Conservation (phyloP, 2,888 invertebrate genomes). For the Anaspis maculata region DNA sequence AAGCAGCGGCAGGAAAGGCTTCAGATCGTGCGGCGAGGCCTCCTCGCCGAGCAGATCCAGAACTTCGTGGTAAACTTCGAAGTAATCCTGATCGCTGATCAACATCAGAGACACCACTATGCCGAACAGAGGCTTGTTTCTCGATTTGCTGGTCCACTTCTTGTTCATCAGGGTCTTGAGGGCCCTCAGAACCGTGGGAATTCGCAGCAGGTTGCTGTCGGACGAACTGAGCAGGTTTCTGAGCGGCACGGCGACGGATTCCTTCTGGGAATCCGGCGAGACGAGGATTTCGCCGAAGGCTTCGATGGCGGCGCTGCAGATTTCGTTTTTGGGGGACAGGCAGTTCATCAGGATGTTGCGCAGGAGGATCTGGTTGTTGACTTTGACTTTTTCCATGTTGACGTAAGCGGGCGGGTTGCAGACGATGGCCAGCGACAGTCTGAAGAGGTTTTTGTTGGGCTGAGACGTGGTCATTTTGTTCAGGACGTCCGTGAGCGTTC, state of each 20-base stretch:
- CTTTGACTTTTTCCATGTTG: conserved; percentile 9
- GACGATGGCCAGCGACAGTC: conserved; percentile 8
- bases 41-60: conserved; percentile 8
- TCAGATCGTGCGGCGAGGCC: conserved; percentile 10
- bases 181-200: conserved; percentile 4
- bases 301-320: conserved; percentile 7
- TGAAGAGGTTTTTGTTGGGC: conserved; percentile 6
- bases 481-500: conserved; percentile 7
- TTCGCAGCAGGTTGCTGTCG: neutral
- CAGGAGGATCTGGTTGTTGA: conserved; percentile 10
- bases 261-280: conserved; percentile 9
- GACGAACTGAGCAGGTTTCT: conserved; percentile 1
- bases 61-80: conserved; percentile 8
- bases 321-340: conserved; percentile 6
- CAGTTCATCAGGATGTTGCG: conserved; percentile 8
- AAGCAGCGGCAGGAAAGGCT: conserved; percentile 7
- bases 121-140: conserved; percentile 9
- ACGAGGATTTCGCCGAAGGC: conserved; percentile 7
- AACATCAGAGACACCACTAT: conserved; percentile 9
- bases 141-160: conserved; percentile 11
- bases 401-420: conserved; percentile 3
- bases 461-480: conserved; percentile 8
- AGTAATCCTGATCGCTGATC: conserved; percentile 8
- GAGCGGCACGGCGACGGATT: conserved; percentile 3
- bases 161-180: conserved; percentile 9